Percentiles rank a stretch among this genome's conserved stretches.
Conservation (phyloP, 2,888 invertebrate genomes). For the Pediacus dermestoides region DNA sequence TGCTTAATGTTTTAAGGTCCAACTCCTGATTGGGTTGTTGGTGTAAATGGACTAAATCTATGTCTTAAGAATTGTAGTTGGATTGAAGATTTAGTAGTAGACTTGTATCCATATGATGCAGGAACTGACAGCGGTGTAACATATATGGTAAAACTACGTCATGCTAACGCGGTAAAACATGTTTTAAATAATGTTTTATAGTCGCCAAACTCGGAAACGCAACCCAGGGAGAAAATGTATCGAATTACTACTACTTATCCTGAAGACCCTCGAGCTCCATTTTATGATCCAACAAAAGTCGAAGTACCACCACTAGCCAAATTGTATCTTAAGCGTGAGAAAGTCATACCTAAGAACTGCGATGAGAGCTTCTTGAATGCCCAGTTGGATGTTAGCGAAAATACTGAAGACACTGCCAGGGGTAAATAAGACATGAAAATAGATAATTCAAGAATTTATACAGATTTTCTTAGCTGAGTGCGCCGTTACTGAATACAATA, state of each 20-base stretch:
- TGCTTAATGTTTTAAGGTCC: conserved; percentile 62
- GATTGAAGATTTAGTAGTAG: conserved; percentile 77
- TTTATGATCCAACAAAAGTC: conserved; percentile 69
- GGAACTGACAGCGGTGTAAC: conserved; percentile 92
- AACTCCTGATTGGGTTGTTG: conserved; percentile 98
- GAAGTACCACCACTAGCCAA: conserved; percentile 82
- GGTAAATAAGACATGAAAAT: neutral
- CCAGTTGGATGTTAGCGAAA: conserved; percentile 63
- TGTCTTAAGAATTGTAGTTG: conserved; percentile 89
- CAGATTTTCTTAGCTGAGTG: conserved; percentile 73
- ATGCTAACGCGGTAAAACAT: neutral
- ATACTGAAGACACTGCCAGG: conserved; percentile 61
- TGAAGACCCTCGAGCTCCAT: conserved; percentile 88
- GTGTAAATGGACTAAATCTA: conserved; percentile 82
- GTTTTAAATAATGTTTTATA: conserved; percentile 39
- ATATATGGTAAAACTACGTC: conserved; percentile 66
- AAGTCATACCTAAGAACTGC: conserved; percentile 71
- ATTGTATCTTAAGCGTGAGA: conserved; percentile 72
- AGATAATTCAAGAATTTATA: neutral
- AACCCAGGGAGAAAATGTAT: conserved; percentile 79
- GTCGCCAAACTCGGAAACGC: conserved; percentile 76
- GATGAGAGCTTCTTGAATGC: conserved; percentile 61
- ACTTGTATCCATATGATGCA: conserved; percentile 92
- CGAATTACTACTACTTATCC: conserved; percentile 88
- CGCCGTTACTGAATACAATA: conserved; percentile 67